Evolutionary conservation across 2,797 vertebrate species (phyloP), one percentile per base, ranked within the genome.

Genomic region (Phataginus tetradactyla): DNA sequence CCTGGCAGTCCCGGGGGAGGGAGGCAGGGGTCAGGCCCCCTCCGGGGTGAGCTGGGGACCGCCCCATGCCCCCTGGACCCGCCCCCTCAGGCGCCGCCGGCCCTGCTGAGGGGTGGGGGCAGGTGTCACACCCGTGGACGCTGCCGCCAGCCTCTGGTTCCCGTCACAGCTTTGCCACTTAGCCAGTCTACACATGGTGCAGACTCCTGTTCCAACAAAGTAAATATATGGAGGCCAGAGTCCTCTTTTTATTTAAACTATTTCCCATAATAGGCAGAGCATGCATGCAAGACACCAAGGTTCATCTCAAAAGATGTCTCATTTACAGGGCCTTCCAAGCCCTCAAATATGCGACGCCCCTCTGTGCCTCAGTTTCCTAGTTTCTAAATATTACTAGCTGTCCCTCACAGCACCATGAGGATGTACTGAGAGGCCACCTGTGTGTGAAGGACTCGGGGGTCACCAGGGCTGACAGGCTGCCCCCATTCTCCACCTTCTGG

Each of bases 211-310:
- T 71, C 81, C 72, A 81, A 68, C 71, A 63, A 85, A 95, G 84
- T 86, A 55, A 89, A 42, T 42, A 74, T 32, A 37, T n/a, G 37
- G 77, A 84, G 10, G 91, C 77, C 84, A 53, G 59, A 91, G 64
- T 29, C 57, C 68, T 93, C 64, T 61, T 68, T 74, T 89, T 81
- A 61, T 78, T 90, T 87, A 88, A 93, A 71, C 68, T 29, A 87
- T 90, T 72, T 59, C 92, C 61, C 25, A 6, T 42, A 78, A 95
- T n/a, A 92, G 94, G 55, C 32, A 37, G 88, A 78, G 75, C 17
- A 7, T 27, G 39, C 13, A 1, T 11, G 72, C 51, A 5, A 20
- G 37, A 53, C 45, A 59, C 63, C 63, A 59, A 94, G 83, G 61
- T 66, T 92, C 61, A 75, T 66, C 49, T 89, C 39, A 14, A 59